Conservation (phyloP, 2,888 invertebrate species). For the Acanthopleura granulata region DNA sequence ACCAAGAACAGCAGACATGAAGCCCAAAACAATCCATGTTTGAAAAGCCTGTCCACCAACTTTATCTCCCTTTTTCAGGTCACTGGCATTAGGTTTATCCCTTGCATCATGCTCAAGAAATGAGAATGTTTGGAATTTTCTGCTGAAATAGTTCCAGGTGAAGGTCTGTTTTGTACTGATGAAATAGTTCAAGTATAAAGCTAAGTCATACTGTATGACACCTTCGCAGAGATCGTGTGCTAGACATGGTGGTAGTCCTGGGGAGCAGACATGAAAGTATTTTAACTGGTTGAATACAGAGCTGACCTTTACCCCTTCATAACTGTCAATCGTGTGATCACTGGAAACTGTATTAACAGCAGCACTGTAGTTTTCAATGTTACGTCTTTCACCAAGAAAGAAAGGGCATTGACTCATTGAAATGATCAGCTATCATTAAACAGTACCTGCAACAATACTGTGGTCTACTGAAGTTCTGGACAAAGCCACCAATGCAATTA, state of each 20-base stretch:
- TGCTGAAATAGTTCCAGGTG: background rate
- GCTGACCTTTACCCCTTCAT: background rate
- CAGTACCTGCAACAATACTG: constrained; percentile 20
- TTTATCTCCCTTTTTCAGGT: constrained; percentile 5
- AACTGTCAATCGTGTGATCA: background rate
- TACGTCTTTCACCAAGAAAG: constrained; percentile 5
- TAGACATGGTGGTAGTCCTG: constrained; percentile 8
- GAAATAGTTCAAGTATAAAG: background rate
- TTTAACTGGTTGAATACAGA: background rate
- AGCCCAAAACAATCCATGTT: background rate
- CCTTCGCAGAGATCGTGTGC: constrained; percentile 11
- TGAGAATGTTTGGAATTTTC: background rate
- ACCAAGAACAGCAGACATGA: background rate
- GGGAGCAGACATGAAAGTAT: constrained; percentile 7
- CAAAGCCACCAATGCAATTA: constrained; percentile 17
- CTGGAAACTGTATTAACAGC: background rate
- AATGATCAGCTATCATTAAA: background rate
- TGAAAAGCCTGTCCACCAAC: constrained; percentile 12
- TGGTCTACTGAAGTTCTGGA: constrained; percentile 16
- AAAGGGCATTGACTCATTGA: too few species aligned
- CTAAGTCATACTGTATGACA: background rate
- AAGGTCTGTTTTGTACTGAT: background rate
- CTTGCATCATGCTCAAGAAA: background rate
- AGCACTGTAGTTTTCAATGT: background rate
- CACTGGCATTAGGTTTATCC: background rate